Evolutionary conservation across 2,113 vertebrate genomes (phyloP), one percentile per base, ranked within the genome.

Genomic region (Callocephalon fimbriatum): DNA sequence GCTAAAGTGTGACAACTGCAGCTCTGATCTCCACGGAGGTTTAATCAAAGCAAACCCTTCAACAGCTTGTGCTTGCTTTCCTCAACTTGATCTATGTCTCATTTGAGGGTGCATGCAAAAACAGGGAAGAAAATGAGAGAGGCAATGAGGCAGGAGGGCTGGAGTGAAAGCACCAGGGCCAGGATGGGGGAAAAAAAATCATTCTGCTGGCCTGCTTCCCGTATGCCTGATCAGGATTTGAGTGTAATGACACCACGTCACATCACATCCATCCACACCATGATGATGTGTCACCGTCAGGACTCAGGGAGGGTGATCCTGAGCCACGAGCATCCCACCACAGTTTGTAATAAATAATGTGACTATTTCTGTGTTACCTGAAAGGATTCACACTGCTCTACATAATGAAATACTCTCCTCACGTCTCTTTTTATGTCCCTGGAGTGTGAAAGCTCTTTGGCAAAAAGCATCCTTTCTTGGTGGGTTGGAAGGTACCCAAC

Each of bases 211-310:
- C 27, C 2, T 5, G 5, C 32, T 56, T 86, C 48, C 40, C 3
- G 0, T 23, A 12, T 17, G 10, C 40, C 42, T 58, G 10, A 51
- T 7, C 26, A 47, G 67, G 73, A 66, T n/a, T 31, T 50, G 58
- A 37, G 26, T 42, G 53, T 72, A 31, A 75, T 2, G 50, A 37
- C 0, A 9, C 25, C 1, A 21, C 1, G 3, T 66, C 77, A 53
- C 71, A 59, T 59, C 27, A 0, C 61, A 78, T 74, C 81, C 73
- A 38, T 71, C 62, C 8, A 6, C 42, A 15, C 35, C 2, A 1
- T 2, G 68, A n/a, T 7, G 38, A 67, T 7, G 38, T 22, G 65
- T 65, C 35, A 35, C 65, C 1, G 1, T 0, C 0, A 6, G 76
- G 50, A n/a, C 37, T 18, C 12, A 0, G 37, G 59, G 40, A 48